Percentiles rank a stretch among this genome's conserved stretches.
Conservation (phyloP, 1,140 invertebrate species). For the Atta texana region DNA sequence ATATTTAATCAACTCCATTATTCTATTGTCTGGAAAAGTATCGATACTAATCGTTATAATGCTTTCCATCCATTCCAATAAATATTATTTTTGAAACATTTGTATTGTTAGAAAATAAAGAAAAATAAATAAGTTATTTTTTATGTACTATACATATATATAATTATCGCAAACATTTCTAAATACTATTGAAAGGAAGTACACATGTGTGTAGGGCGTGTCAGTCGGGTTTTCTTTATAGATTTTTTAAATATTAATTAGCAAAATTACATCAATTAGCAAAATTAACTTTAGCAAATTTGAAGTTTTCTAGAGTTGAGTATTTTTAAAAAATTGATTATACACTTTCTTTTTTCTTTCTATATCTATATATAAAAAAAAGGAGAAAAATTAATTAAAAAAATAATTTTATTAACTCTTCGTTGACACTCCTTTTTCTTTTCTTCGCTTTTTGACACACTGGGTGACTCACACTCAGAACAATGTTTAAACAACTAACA, state of each 20-base stretch:
- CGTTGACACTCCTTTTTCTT: too few species aligned
- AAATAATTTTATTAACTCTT: neutral
- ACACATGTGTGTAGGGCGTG: constrained; percentile 24
- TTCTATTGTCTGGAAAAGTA: neutral
- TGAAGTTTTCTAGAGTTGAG: neutral
- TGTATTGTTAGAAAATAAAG: too few species aligned
- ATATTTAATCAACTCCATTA: constrained; percentile 3
- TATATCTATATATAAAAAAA: neutral
- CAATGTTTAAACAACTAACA: too few species aligned
- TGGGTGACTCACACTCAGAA: too few species aligned
- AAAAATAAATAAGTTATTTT: neutral
- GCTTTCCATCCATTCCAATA: neutral
- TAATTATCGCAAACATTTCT: neutral
- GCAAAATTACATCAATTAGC: too few species aligned
- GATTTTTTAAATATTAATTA: too few species aligned
- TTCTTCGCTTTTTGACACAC: too few species aligned
- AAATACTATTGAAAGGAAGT: neutral
- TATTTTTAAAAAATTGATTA: neutral
- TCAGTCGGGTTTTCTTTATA: neutral
- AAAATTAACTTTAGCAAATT: neutral
- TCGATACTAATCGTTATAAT: neutral
- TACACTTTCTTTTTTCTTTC: neutral
- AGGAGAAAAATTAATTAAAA: neutral
- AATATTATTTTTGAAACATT: neutral
- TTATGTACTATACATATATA: neutral